Conservation (phyloP, 2,113 vertebrate genomes). For the Noturus placidus region DNA sequence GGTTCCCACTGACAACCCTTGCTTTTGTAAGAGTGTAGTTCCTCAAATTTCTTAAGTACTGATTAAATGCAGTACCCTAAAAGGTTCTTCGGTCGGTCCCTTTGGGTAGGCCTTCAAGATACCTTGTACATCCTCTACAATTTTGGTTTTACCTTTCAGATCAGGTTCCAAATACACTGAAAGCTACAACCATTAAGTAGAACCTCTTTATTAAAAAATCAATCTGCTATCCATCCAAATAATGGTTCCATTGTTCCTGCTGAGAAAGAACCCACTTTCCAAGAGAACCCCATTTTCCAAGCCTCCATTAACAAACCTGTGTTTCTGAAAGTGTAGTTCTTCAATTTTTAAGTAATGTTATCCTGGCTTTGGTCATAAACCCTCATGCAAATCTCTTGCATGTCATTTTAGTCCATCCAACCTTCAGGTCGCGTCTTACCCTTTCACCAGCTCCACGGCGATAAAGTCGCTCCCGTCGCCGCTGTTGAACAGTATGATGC, state of each 20-base stretch:
- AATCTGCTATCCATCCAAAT: no score
- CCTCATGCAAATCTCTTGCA: not conserved
- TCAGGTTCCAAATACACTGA: not conserved
- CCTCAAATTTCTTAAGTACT: no score
- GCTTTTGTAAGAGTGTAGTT: no score
- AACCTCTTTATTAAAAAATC: no score
- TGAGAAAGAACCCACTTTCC: not conserved
- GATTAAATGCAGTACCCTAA: no score
- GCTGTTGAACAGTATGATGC: slow-evolving; percentile 96
- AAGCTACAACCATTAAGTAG: not conserved
- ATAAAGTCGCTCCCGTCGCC: slow-evolving; percentile 73
- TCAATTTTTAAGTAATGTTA: not conserved
- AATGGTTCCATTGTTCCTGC: no score
- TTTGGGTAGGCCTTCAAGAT: no score
- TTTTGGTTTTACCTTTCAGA: not conserved
- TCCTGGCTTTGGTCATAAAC: not conserved
- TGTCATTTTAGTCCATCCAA: not conserved
- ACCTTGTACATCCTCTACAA: not conserved
- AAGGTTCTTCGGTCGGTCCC: no score
- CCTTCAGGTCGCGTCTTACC: slow-evolving; percentile 68
- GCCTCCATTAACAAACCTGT: not conserved
- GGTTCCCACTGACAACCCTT: not conserved
- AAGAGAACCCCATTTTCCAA: no score
- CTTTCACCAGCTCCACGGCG: slow-evolving; percentile 91
- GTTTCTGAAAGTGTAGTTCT: not conserved